Evolutionary conservation across 2,888 invertebrate genomes (phyloP).

Genomic region (Bruchidius siliquastri): DNA sequence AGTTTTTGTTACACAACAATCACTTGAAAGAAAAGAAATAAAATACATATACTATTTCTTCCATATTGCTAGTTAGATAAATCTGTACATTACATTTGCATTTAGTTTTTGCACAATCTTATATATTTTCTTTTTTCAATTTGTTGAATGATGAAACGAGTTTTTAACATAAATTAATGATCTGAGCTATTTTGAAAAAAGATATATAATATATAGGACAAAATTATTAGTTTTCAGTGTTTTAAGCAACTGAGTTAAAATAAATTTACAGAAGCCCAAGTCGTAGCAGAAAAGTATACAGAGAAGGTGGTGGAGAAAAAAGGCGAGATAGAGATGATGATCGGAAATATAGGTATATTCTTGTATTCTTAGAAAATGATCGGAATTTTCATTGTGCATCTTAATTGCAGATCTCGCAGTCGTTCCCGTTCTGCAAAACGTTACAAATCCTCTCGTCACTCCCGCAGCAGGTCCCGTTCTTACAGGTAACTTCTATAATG

Average conservation of each 20-base stretch:
- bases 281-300: conserved; percentile 44
- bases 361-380: neutral
- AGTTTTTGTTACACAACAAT: too few species aligned
- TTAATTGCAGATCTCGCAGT: conserved; percentile 51
- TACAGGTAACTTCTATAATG: conserved; percentile 20
- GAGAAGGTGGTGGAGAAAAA: conserved; percentile 42
- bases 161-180: too few species aligned
- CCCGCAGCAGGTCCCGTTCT: conserved; percentile 58
- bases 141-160: too few species aligned
- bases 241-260: neutral
- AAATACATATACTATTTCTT: too few species aligned
- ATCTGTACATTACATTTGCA: too few species aligned
- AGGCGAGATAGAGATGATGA: conserved; percentile 39
- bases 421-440: conserved; percentile 57
- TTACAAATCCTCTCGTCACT: conserved; percentile 56
- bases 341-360: neutral
- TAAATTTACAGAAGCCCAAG: conserved; percentile 41
- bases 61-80: too few species aligned
- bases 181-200: too few species aligned
- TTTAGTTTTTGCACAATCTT: too few species aligned
- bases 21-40: too few species aligned
- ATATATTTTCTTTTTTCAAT: too few species aligned
- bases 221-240: neutral
- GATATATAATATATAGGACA: neutral
- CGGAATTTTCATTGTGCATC: neutral